Conservation (phyloP, 2,888 invertebrate genomes). For the Antheraea yamamai region DNA sequence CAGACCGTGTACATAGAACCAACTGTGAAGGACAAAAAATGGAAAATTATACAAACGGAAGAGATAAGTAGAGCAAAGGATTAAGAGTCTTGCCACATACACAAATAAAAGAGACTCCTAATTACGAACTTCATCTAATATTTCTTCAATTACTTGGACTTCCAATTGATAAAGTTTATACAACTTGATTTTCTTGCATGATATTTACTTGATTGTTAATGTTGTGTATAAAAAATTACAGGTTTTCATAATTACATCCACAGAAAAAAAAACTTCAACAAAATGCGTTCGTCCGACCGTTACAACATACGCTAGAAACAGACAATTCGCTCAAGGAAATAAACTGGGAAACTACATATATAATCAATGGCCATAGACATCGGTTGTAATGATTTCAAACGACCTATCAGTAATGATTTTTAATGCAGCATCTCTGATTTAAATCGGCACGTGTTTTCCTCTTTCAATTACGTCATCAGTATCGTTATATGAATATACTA, state of each 20-base stretch:
- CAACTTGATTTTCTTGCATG: no score
- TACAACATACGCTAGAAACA: neutral
- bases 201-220: no score
- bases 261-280: neutral
- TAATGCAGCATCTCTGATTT: slow-evolving; percentile 1
- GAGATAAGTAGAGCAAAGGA: no score
- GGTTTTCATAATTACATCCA: no score
- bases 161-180: neutral
- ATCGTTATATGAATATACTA: neutral
- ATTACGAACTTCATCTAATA: neutral
- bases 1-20: no score
- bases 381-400: slow-evolving; percentile 7
- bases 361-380: slow-evolving; percentile 1
- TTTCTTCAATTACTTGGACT: neutral
- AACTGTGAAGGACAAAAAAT: no score
- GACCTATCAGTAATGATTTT: slow-evolving; percentile 11
- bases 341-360: slow-evolving; percentile 13
- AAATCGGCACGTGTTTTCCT: neutral
- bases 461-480: neutral
- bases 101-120: no score
- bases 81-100: no score
- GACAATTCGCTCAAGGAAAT: slow-evolving; percentile 5
- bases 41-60: no score
- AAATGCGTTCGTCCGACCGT: neutral
- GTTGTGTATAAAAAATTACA: no score